phyloP scores from a whole-genome alignment of 2,888 invertebrate genomes.

The Ormyrus nitidulus region DNA sequence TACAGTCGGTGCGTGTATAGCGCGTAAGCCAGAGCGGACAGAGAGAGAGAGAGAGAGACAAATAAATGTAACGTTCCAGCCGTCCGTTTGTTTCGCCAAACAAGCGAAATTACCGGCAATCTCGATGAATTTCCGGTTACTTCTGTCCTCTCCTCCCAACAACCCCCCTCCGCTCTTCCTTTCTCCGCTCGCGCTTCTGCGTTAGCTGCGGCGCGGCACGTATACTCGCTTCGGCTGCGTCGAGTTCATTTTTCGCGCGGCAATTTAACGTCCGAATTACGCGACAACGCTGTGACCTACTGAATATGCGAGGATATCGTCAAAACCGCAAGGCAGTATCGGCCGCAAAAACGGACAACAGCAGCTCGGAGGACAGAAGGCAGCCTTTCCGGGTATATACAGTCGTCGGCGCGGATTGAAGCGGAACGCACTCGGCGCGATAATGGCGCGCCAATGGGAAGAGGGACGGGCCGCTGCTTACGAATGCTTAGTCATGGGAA shows the following conservation, averaged over 20 bases:
- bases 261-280: too few relatives aligned
- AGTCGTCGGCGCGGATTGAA: constrained; percentile 9
- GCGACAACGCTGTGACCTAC: too few relatives aligned
- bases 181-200: background rate
- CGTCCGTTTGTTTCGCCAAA: constrained; percentile 53
- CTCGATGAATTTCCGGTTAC: constrained; percentile 52
- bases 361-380: too few relatives aligned
- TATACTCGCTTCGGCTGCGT: too few relatives aligned
- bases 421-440: constrained; percentile 39
- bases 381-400: background rate
- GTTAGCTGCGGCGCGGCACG: background rate
- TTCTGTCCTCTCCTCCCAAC: constrained; percentile 25
- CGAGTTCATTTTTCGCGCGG: too few relatives aligned
- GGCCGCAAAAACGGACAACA: too few relatives aligned
- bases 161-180: background rate
- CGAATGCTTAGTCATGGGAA: constrained; percentile 53
- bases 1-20: background rate
- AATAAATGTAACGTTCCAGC: constrained; percentile 36
- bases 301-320: too few relatives aligned
- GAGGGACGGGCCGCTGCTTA: constrained; percentile 48
- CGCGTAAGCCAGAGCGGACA: background rate
- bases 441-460: constrained; percentile 42
- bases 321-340: too few relatives aligned
- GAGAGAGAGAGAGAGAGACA: background rate
- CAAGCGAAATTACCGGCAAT: constrained; percentile 53